Evolutionary conservation across 2,888 invertebrate species (phyloP).

Genomic region (Arenicola marina): DNA sequence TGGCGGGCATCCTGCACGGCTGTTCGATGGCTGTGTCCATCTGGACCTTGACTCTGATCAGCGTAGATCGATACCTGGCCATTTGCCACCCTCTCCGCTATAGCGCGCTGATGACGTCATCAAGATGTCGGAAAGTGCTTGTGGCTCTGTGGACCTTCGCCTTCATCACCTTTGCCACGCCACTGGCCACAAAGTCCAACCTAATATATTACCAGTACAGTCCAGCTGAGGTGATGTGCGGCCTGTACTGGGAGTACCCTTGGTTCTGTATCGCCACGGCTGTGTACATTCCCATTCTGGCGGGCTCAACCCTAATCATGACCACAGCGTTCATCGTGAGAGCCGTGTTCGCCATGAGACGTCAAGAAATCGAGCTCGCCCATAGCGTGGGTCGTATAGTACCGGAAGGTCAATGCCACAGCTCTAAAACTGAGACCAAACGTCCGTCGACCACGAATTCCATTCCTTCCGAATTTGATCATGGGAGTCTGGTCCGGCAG

Average conservation of each 20-base stretch:
- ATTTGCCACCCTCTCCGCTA: constrained; percentile 31
- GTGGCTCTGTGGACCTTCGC: constrained; percentile 12
- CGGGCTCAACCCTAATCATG: constrained; percentile 25
- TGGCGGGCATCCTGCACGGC: constrained; percentile 34
- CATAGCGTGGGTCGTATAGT: no score
- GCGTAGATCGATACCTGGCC: constrained; percentile 37
- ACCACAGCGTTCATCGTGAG: constrained; percentile 11
- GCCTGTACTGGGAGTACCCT: constrained; percentile 16
- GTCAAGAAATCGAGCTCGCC: no score
- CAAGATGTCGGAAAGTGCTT: background rate
- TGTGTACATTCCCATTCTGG: constrained; percentile 29
- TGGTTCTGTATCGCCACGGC: constrained; percentile 10
- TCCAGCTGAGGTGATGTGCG: constrained; percentile 13
- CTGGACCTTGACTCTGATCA: constrained; percentile 35
- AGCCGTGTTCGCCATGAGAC: background rate
- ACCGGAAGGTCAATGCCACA: no score
- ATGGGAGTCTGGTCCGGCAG: no score
- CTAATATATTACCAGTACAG: constrained; percentile 18
- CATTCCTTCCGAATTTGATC: no score
- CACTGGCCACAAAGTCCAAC: constrained; percentile 22
- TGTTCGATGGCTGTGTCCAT: constrained; percentile 35
- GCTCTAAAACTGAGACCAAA: no score
- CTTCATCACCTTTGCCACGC: constrained; percentile 27
- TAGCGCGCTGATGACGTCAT: background rate
- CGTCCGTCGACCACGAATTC: no score